Percentiles rank a stretch among this genome's conserved stretches.
These are phyloP conservation scores for Serilophus lunatus DNA, from an alignment of 2,113 vertebrate genomes.

Conservation along the genomic window DNA sequence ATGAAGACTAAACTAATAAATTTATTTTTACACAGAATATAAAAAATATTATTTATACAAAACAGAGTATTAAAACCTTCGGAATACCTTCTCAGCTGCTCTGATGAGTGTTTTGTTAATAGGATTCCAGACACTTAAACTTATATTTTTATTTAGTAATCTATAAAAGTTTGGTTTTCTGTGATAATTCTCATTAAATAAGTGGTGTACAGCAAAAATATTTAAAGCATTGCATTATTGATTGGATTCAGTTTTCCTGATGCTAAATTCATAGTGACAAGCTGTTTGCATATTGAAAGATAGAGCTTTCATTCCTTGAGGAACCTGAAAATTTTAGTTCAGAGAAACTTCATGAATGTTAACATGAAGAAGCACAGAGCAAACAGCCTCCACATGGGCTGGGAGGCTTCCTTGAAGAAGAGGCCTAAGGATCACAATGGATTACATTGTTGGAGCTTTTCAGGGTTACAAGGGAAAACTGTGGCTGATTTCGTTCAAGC, in stretches of 20 bases:
- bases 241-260: neutral
- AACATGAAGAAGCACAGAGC: neutral
- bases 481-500: neutral
- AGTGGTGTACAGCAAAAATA: neutral
- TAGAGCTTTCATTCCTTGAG: neutral
- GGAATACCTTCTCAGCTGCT: neutral
- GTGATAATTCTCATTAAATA: neutral
- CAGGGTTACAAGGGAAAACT: neutral
- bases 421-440: accelerated
- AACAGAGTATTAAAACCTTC: neutral
- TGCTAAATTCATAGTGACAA: neutral
- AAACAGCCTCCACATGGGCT: neutral
- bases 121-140: neutral
- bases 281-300: neutral
- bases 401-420: neutral
- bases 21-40: neutral
- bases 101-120: neutral
- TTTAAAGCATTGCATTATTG: neutral
- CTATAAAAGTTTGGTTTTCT: neutral
- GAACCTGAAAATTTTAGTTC: neutral
- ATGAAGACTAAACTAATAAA: neutral
- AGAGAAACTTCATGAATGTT: neutral
- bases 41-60: neutral
- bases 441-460: neutral
- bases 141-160: neutral